Percentiles rank a stretch among this genome's conserved stretches.
These are phyloP conservation scores for Cantharis rustica DNA, from an alignment of 2,888 invertebrate genomes.

Conservation along the genomic window DNA sequence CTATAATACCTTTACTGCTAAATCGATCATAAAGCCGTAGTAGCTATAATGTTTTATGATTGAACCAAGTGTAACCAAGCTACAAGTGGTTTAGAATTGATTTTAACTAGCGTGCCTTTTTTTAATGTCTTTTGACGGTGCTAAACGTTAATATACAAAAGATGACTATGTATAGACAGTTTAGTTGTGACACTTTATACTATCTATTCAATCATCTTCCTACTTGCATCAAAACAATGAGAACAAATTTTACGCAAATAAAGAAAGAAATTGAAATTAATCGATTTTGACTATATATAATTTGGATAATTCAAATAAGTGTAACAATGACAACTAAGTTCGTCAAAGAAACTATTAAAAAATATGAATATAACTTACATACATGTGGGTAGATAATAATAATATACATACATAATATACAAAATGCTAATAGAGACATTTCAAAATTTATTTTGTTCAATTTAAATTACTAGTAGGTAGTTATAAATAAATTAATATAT, in stretches of 20 bases:
- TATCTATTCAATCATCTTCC: background rate
- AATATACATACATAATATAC: background rate
- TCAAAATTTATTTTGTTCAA: too few relatives aligned
- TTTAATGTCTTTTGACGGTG: conserved; percentile 30
- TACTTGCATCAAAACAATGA: background rate
- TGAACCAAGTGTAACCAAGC: conserved; percentile 48
- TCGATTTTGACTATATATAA: background rate
- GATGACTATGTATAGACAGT: conserved; percentile 15
- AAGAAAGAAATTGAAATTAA: background rate
- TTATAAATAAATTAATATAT: background rate
- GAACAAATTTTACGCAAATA: background rate
- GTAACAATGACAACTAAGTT: background rate
- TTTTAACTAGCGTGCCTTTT: conserved; percentile 32
- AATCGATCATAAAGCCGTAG: conserved; percentile 54
- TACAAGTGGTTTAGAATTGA: conserved; percentile 51
- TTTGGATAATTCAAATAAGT: background rate
- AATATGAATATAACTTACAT: background rate
- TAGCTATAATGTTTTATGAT: conserved; percentile 52
- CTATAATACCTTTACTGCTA: conserved; percentile 52
- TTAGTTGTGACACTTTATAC: background rate
- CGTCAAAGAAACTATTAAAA: background rate
- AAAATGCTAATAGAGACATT: background rate
- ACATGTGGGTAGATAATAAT: background rate
- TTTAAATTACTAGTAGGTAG: too few relatives aligned
- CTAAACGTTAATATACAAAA: conserved; percentile 26